A percentile compares a stretch with the other conserved stretches of the same genome.
Conservation (phyloP, 1,140 invertebrate genomes). For the Lordiphosa collinella region DNA sequence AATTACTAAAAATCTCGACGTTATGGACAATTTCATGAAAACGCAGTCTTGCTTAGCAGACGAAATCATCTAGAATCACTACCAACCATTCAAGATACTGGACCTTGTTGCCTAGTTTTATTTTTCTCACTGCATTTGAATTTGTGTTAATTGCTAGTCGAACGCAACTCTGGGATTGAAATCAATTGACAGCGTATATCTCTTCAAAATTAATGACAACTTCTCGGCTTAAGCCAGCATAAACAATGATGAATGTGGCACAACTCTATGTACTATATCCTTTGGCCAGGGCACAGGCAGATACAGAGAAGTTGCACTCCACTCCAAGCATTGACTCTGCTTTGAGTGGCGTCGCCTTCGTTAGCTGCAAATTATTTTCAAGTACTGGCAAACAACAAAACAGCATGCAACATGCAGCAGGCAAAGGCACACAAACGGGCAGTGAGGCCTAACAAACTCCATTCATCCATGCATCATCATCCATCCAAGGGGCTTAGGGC, state of each 20-base stretch:
- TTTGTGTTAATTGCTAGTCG: constrained; percentile 23
- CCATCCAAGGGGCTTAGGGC: constrained; percentile 1
- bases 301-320: constrained; percentile 6
- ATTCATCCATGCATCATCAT: constrained; percentile 1
- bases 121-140: not conserved
- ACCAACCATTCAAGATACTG: no score
- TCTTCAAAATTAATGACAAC: constrained; percentile 37
- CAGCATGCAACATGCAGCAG: constrained; percentile 29
- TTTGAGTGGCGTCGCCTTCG: constrained; percentile 64
- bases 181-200: constrained; percentile 18
- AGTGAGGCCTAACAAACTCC: not conserved
- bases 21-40: no score
- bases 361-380: constrained; percentile 71
- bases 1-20: no score
- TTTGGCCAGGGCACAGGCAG: not conserved
- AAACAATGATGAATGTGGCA: no score
- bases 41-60: no score
- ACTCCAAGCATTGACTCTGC: constrained; percentile 20
- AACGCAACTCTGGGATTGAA: constrained; percentile 18
- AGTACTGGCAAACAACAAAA: constrained; percentile 50
- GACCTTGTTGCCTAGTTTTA: no score
- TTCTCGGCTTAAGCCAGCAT: constrained; percentile 8
- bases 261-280: not conserved
- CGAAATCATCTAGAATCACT: no score
- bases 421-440: constrained; percentile 11